phyloP scores from a whole-genome alignment of 2,888 invertebrate genomes.

The Caradrina kadenii region DNA sequence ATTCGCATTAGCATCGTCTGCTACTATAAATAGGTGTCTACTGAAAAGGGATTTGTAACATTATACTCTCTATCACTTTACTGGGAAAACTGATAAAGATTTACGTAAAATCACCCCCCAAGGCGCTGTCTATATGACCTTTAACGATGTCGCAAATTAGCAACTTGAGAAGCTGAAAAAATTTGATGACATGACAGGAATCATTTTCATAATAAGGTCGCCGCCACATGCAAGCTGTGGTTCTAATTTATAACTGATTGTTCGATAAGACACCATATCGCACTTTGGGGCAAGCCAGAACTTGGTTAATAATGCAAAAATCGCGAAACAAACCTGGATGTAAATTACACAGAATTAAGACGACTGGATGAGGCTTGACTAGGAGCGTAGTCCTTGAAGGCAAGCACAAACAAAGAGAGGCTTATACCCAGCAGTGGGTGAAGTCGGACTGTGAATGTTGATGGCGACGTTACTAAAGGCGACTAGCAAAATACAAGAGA shows the following conservation, averaged over 20 bases:
- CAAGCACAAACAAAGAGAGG: no score
- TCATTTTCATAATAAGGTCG: background rate
- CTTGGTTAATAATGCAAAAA: background rate
- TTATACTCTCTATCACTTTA: slow-evolving; percentile 2
- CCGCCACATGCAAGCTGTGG: background rate
- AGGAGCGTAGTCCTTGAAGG: no score
- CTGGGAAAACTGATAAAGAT: background rate
- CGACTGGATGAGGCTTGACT: no score
- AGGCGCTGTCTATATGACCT: background rate
- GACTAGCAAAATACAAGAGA: no score
- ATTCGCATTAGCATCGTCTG: slow-evolving; percentile 8
- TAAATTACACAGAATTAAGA: no score
- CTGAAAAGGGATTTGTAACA: slow-evolving; percentile 6
- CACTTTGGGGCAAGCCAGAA: background rate
- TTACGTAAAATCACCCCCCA: background rate
- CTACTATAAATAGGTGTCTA: slow-evolving; percentile 15
- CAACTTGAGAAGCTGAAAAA: background rate
- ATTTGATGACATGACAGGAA: background rate
- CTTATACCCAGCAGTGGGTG: no score
- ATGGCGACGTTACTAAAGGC: no score
- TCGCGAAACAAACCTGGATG: background rate
- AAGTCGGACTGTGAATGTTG: no score
- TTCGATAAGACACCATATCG: background rate
- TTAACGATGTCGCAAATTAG: background rate
- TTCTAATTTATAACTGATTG: background rate